Conservation (phyloP, 37 sponge, comb jelly and placozoan genomes). For the Ephydatia muelleri region DNA sequence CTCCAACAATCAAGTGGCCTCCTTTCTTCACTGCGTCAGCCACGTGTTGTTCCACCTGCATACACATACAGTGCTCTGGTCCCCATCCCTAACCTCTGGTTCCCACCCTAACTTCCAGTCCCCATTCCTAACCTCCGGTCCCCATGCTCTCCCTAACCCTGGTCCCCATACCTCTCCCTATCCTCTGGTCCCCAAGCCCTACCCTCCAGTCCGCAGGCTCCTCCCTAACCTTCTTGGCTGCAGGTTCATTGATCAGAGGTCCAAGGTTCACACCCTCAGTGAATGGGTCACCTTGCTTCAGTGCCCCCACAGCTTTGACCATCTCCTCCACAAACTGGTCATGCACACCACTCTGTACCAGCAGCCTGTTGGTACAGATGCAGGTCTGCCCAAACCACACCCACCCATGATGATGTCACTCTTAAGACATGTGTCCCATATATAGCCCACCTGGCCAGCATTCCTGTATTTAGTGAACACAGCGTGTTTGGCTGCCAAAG, state of each 20-base stretch:
- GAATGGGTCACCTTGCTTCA: constrained; percentile 80
- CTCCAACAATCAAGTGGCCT: constrained; percentile 67
- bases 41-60: constrained; percentile 71
- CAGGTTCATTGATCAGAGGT: constrained; percentile 85
- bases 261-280: constrained; percentile 74
- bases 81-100: background rate
- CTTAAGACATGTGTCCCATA: background rate
- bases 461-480: constrained; percentile 88
- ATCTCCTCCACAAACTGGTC: constrained; percentile 76
- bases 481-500: constrained; percentile 67
- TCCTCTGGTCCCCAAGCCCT: background rate
- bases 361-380: constrained; percentile 63
- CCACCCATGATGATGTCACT: background rate
- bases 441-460: constrained; percentile 68
- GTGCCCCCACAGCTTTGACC: constrained; percentile 31
- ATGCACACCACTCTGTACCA: constrained; percentile 83
- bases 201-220: background rate
- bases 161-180: no score
- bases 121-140: background rate
- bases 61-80: background rate
- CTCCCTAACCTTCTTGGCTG: constrained; percentile 73
- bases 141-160: background rate
- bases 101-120: no score
- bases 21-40: constrained; percentile 72
- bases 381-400: background rate